Evolutionary conservation across 2,888 invertebrate genomes (phyloP).

Genomic region (Orthosia gothica): DNA sequence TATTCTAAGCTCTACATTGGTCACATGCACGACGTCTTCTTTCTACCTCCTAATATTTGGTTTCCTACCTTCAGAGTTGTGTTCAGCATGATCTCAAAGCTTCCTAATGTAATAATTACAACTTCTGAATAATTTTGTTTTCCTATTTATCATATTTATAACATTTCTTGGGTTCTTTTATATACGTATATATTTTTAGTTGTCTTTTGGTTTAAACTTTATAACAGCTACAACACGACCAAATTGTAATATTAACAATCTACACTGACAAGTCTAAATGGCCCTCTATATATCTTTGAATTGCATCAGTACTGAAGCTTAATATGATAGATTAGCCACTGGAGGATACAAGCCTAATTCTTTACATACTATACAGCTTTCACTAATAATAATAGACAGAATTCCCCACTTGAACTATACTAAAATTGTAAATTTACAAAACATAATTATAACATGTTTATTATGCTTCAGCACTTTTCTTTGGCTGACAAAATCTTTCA

Average conservation of each 20-base stretch:
- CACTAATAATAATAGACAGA: constrained; percentile 66
- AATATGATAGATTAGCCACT: constrained; percentile 62
- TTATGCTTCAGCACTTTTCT: constrained; percentile 90
- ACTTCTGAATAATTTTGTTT: constrained; percentile 66
- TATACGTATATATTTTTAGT: constrained; percentile 57
- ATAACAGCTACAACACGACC: constrained; percentile 87
- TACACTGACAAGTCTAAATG: constrained; percentile 70
- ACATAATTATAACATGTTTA: constrained; percentile 86
- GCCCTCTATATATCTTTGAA: constrained; percentile 53
- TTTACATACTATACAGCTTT: constrained; percentile 69
- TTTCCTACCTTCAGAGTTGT: constrained; percentile 62
- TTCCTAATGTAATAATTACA: constrained; percentile 67
- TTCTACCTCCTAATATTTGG: constrained; percentile 64
- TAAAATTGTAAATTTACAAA: constrained; percentile 77
- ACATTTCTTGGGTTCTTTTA: constrained; percentile 65
- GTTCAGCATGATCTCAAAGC: constrained; percentile 75
- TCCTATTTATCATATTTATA: constrained; percentile 59
- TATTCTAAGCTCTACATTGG: constrained; percentile 61
- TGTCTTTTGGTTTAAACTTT: constrained; percentile 70
- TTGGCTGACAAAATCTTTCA: constrained; percentile 86
- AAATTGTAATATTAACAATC: constrained; percentile 82
- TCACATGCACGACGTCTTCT: constrained; percentile 75
- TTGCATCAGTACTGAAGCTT: constrained; percentile 67
- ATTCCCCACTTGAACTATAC: constrained; percentile 63
- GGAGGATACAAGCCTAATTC: constrained; percentile 55